These are phyloP conservation scores for Labeo catla DNA, from an alignment of 2,113 vertebrate genomes.

Conservation along the genomic window DNA sequence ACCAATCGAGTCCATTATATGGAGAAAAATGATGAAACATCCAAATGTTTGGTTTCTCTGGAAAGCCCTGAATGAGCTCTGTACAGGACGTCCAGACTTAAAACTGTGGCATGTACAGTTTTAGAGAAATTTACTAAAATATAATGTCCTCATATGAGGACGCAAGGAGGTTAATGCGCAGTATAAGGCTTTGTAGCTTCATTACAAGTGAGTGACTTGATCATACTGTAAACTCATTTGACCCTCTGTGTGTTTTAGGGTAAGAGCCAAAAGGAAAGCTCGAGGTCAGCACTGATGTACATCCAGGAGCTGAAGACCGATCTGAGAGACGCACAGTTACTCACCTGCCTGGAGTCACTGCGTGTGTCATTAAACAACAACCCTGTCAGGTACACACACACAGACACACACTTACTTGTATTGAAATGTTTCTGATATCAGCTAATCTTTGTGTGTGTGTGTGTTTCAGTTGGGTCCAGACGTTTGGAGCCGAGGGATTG, in stretches of 20 bases:
- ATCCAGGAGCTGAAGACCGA: slow-evolving; percentile 88
- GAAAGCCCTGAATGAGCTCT: too few relatives aligned
- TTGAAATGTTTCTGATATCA: background rate
- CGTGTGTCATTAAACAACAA: slow-evolving; percentile 92
- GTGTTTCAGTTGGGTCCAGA: slow-evolving; percentile 87
- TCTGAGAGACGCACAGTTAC: slow-evolving; percentile 77
- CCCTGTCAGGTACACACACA: slow-evolving; percentile 84
- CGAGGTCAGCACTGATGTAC: slow-evolving; percentile 85
- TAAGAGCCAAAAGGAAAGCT: slow-evolving; percentile 86
- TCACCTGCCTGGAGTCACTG: slow-evolving; percentile 87
- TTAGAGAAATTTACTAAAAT: too few relatives aligned
- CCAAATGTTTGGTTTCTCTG: too few relatives aligned
- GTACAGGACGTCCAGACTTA: too few relatives aligned
- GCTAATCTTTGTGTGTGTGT: slow-evolving; percentile 26
- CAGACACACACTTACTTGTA: background rate
- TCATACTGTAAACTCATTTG: background rate
- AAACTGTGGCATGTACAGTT: too few relatives aligned
- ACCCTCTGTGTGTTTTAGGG: slow-evolving; percentile 72
- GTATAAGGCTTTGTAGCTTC: too few relatives aligned
- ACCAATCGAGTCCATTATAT: too few relatives aligned
- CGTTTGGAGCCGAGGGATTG: slow-evolving; percentile 88
- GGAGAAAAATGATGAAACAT: too few relatives aligned
- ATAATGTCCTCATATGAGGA: too few relatives aligned
- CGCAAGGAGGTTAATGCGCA: too few relatives aligned
- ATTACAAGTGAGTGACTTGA: too few relatives aligned